Base-by-base conservation (phyloP, 1,140 invertebrate genomes). In the Odontomachus brunneus region DNA sequence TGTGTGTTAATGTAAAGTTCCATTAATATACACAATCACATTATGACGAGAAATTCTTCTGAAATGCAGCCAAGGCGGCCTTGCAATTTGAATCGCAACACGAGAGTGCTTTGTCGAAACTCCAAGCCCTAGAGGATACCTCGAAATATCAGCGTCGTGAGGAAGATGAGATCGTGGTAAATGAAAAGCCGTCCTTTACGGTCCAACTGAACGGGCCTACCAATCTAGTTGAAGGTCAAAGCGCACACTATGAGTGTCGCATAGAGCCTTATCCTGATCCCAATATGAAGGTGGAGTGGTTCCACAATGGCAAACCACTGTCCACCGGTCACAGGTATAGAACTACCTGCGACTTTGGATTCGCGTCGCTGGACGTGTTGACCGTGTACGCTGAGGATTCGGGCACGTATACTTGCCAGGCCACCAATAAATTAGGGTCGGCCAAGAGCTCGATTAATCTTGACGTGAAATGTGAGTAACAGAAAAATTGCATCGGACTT, bases 231-330 rank as follows among this genome's bases (percentile, higher is more conserved):
- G 98, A 99, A 94, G 97, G 97, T 1, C 97, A 98, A 94, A 98
- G 97, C 91, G 97, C 97, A 71, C 98, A 98, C 91, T 99, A 99
- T 93, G 98, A 99, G 94, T 99, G 98, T 89, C 96, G 98, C 63
- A 97, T 99, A 89, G 97, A 99, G 89, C 99, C 99, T 53, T 97
- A 99, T 90, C 98, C 98, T 12, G 99, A 99, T 95, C 96, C 98
- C 1, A 97, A 97, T 71, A 96, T 99, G 91, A 97, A 97, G 85
- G 97, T 99, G 1, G 98, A 99, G 93, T 99, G 98, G 98, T 98
- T 97, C 93, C 97, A 98, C 89, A 98, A 99, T 92, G 98, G 97
- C 65, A 97, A 98, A 93, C 97, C 98, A 53, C 93, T 99, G n/a
- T 97, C 96, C 90, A 98, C 97, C 80, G 98, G 98, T 65, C 97